These are phyloP conservation scores for Malurus melanocephalus DNA, from an alignment of 2,113 vertebrate species.

Conservation along the genomic window DNA sequence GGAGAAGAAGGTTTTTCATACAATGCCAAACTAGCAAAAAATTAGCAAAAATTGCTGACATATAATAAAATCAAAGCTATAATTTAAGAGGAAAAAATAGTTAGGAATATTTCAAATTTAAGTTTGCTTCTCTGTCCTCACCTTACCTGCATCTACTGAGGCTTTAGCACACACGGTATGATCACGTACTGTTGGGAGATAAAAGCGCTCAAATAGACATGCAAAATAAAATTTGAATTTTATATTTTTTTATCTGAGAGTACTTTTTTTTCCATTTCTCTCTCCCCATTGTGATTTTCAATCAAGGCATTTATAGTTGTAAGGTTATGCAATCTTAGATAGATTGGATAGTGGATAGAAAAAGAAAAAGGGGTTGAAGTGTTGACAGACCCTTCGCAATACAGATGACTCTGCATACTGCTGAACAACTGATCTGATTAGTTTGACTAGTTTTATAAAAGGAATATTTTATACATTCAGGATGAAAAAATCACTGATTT, in stretches of 20 bases:
- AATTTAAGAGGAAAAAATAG: neutral
- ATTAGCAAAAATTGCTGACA: neutral
- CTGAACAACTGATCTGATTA: constrained; percentile 9
- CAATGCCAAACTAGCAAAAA: neutral
- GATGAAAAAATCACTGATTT: neutral
- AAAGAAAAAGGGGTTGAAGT: neutral
- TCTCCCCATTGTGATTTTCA: neutral
- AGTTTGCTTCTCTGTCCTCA: neutral
- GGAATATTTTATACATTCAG: constrained; percentile 38
- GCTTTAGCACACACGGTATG: neutral
- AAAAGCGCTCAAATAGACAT: neutral
- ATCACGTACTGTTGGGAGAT: neutral
- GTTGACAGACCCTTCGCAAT: neutral
- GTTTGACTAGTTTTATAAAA: neutral
- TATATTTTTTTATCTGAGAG: neutral
- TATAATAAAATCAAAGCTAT: neutral
- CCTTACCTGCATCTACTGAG: neutral
- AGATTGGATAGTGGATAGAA: neutral
- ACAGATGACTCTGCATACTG: neutral
- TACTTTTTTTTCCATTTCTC: neutral
- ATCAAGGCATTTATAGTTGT: neutral
- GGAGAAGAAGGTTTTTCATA: neutral
- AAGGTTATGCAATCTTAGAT: neutral
- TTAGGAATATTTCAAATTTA: neutral
- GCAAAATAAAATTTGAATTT: neutral